Evolutionary conservation across 2,888 invertebrate species (phyloP).

Genomic region (Spialia ferax): DNA sequence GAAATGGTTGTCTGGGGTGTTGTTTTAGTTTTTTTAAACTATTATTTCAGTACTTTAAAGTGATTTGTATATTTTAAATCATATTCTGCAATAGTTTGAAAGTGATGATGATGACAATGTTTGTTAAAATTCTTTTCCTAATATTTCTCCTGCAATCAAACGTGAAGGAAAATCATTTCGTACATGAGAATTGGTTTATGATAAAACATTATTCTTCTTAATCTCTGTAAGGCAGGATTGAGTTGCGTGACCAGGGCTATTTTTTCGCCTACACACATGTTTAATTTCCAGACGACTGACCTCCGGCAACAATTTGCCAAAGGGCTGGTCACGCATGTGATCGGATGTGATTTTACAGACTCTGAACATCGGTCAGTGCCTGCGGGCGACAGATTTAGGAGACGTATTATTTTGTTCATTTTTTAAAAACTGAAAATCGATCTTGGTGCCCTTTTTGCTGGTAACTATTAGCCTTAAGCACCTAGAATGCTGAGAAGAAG

Average conservation of each 20-base stretch:
- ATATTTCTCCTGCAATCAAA: too few species aligned
- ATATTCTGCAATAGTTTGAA: too few species aligned
- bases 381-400: slow-evolving; percentile 56
- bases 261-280: background rate
- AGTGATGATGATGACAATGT: too few species aligned
- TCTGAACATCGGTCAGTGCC: slow-evolving; percentile 54
- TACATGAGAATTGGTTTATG: background rate
- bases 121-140: too few species aligned
- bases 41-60: too few species aligned
- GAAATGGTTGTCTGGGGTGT: slow-evolving; percentile 71
- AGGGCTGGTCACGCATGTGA: slow-evolving; percentile 50
- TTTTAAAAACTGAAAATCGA: slow-evolving; percentile 43
- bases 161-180: background rate
- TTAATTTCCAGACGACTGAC: slow-evolving; percentile 25
- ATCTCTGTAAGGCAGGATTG: background rate
- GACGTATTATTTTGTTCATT: slow-evolving; percentile 48
- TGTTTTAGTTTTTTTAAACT: too few species aligned
- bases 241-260: slow-evolving; percentile 21
- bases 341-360: slow-evolving; percentile 63
- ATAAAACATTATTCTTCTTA: background rate
- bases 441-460: background rate
- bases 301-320: slow-evolving; percentile 51
- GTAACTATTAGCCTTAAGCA: slow-evolving; percentile 5
- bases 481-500: slow-evolving; percentile 1
- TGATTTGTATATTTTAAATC: background rate